phyloP scores from a whole-genome alignment of 30 jellyfish, hydroid and myxozoan genomes.

The Phacellophora camtschatica region DNA sequence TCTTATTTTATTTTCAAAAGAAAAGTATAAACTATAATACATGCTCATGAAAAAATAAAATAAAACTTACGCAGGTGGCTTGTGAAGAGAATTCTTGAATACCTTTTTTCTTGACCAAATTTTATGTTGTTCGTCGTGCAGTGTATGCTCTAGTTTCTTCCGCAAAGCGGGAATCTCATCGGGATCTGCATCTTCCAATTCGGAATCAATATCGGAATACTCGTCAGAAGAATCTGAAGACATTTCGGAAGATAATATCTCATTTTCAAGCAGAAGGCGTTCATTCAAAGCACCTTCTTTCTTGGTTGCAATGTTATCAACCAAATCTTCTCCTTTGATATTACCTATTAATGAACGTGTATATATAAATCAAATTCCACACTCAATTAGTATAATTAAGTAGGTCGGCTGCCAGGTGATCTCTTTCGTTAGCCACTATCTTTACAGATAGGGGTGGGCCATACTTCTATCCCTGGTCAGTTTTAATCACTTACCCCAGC shows the following conservation, averaged over 20 bases:
- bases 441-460: too few relatives aligned
- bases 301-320: too few relatives aligned
- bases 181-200: slow-evolving; percentile 47
- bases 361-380: too few relatives aligned
- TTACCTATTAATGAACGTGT: not conserved
- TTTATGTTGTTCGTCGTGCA: not conserved
- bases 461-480: too few relatives aligned
- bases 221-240: not conserved
- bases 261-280: slow-evolving; percentile 9
- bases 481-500: too few relatives aligned
- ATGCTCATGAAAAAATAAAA: too few relatives aligned
- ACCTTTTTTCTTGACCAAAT: slow-evolving; percentile 45
- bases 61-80: slow-evolving; percentile 40
- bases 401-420: too few relatives aligned
- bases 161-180: slow-evolving; percentile 39
- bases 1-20: too few relatives aligned
- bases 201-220: slow-evolving; percentile 1
- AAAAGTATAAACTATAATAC: too few relatives aligned
- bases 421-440: too few relatives aligned
- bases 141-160: slow-evolving; percentile 1
- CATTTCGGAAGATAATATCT: not conserved
- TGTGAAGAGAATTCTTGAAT: slow-evolving; percentile 19
- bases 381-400: too few relatives aligned
- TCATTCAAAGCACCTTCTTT: too few relatives aligned
- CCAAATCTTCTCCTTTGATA: not conserved